These are phyloP conservation scores for Amphiura filiformis DNA, from an alignment of 35 echinoderm and acorn worm species.

Conservation along the genomic window DNA sequence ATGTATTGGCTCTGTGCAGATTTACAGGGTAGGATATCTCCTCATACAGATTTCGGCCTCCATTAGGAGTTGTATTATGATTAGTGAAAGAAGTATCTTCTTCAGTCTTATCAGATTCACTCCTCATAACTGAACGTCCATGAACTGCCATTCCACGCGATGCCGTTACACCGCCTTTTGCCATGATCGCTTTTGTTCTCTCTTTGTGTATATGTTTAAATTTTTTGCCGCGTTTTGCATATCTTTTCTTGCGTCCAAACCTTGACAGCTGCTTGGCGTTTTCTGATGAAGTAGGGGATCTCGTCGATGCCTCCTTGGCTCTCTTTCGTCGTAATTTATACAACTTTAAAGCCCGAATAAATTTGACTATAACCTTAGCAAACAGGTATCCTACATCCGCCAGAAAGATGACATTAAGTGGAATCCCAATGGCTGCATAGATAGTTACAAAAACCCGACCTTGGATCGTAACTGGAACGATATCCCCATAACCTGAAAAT, in stretches of 20 bases:
- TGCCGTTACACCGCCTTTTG: background rate
- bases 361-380: slow-evolving; percentile 8
- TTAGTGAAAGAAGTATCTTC: no score
- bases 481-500: slow-evolving; percentile 81
- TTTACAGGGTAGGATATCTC: no score
- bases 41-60: no score
- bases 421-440: slow-evolving; percentile 74
- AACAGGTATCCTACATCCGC: slow-evolving; percentile 82
- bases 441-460: slow-evolving; percentile 61
- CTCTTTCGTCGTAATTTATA: slow-evolving; percentile 7
- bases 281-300: background rate
- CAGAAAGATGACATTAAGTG: slow-evolving; percentile 66
- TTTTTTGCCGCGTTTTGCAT: background rate
- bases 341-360: background rate
- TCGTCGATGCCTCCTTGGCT: background rate
- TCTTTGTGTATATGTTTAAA: background rate
- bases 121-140: background rate
- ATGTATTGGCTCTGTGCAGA: no score
- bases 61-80: no score
- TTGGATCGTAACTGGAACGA: slow-evolving; percentile 51
- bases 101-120: no score
- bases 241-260: background rate
- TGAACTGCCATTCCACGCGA: background rate
- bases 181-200: background rate
- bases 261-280: background rate